These are phyloP conservation scores for Geotrypetes seraphini DNA, from an alignment of 2,797 vertebrate species.

Conservation along the genomic window DNA sequence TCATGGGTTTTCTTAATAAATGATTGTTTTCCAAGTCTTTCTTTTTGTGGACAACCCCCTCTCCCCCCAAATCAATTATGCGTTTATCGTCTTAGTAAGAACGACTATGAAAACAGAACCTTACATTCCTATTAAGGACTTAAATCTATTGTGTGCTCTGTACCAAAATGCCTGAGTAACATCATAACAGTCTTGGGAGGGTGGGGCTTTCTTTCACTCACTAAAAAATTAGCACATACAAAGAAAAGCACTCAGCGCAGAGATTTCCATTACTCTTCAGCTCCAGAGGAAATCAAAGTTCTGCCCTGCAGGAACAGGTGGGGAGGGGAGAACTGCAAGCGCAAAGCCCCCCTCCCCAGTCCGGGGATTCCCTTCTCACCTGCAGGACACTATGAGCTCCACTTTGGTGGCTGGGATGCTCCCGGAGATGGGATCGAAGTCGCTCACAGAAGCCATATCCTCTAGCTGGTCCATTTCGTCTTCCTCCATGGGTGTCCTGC, in stretches of 20 bases:
- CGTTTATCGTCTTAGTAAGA: too few relatives aligned
- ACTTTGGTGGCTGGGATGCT: constrained; percentile 90
- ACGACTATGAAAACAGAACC: too few relatives aligned
- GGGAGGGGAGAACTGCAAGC: not conserved
- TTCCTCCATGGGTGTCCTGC: constrained; percentile 58
- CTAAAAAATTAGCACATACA: constrained; percentile 3
- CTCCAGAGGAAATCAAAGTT: too few relatives aligned
- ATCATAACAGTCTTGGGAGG: not conserved
- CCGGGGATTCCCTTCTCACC: constrained; percentile 58
- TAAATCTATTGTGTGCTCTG: too few relatives aligned
- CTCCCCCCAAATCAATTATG: too few relatives aligned
- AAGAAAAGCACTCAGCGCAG: too few relatives aligned
- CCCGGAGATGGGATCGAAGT: constrained; percentile 78
- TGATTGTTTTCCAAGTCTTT: too few relatives aligned
- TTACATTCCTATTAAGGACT: too few relatives aligned
- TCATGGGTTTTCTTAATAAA: too few relatives aligned
- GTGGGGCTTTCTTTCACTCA: not conserved
- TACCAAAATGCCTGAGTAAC: too few relatives aligned
- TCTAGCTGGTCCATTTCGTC: constrained; percentile 77
- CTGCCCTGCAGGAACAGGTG: not conserved
- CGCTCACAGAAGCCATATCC: constrained; percentile 80
- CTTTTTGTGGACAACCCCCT: too few relatives aligned
- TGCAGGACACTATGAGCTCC: constrained; percentile 92
- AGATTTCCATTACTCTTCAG: too few relatives aligned
- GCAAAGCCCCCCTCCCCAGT: not conserved